A percentile compares a stretch with the other conserved stretches of the same genome.
Conservation (phyloP, 2,888 invertebrate genomes). For the Flexamia atlantica region DNA sequence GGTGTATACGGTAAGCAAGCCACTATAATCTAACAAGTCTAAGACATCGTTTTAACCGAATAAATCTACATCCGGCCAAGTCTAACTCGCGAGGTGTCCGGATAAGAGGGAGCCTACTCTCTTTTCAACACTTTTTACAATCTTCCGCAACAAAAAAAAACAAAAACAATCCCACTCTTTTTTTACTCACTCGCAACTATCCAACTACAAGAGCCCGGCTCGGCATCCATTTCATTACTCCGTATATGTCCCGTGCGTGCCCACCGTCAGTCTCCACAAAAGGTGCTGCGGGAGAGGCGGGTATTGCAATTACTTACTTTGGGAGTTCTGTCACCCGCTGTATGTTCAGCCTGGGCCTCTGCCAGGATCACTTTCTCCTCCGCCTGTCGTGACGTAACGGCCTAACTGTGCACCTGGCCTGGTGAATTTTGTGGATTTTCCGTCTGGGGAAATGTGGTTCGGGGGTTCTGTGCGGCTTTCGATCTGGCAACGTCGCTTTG, state of each 20-base stretch:
- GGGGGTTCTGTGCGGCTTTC: no score
- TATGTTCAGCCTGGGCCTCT: background rate
- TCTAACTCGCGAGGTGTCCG: no score
- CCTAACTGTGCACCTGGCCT: background rate
- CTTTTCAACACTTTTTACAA: no score
- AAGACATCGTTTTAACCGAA: no score
- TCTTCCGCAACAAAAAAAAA: no score
- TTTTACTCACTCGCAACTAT: background rate
- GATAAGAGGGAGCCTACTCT: no score
- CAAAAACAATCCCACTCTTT: background rate
- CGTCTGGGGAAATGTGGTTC: no score
- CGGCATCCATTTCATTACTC: background rate
- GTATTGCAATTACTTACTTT: constrained; percentile 9
- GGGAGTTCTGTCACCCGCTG: background rate
- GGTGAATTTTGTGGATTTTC: no score
- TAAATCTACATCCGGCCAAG: no score
- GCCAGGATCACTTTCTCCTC: constrained; percentile 28
- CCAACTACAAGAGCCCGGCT: background rate
- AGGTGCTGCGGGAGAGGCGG: background rate
- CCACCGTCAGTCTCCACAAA: background rate
- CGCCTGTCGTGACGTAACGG: constrained; percentile 25
- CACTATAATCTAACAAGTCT: no score
- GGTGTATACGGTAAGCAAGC: no score
- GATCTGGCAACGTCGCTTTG: no score
- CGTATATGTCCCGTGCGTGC: constrained; percentile 2